Base-by-base conservation (phyloP, 2,113 vertebrate species). In the Phodopus roborovskii region DNA sequence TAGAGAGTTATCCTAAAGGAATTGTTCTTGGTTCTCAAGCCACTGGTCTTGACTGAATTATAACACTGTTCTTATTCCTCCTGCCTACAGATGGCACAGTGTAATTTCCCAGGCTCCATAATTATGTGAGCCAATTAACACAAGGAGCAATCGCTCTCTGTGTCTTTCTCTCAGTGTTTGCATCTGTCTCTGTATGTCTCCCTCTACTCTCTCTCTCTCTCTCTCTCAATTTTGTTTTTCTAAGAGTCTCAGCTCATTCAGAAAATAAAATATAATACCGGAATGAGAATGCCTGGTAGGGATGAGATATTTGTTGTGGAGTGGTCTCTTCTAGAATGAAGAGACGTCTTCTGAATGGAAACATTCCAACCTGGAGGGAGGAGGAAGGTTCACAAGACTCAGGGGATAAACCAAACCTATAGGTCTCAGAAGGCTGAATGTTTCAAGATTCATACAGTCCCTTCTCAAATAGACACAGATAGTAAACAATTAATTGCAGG, bases 201-300 rank as follows among this genome's bases (percentile, higher is more conserved):
- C n/a, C n/a, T n/a, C n/a, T n/a, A n/a, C n/a, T n/a, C n/a, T n/a
- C n/a, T n/a, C n/a, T n/a, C n/a, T n/a, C n/a, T n/a, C n/a, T n/a
- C n/a, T n/a, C n/a, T n/a, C n/a, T 24, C 56, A 6, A 30, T 79
- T n/a, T 90, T 77, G 12, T 85, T 79, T 95, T 22, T 87, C 33
- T 95, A 56, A 58, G 53, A 73, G 60, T 1, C 8, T 30, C 42
- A 33, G 48, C 3, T 33, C 53, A 53, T 64, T 11, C 36, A 58
- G 79, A 82, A 92, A 92, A 73, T 73, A 71, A 88, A 96, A 89
- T 88, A 53, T 45, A 77, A 16, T 20, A 79, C 26, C 56, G 53
- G n/a, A 70, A n/a, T 60, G 53, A 93, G 74, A 87, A 89, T 79
- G 74, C 30, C 20, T 39, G 1, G 64, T 53, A 71, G 33, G 22